Percentiles rank a stretch among this genome's conserved stretches.
phyloP scores from a whole-genome alignment of 2,113 vertebrate genomes.

The Gallinago jamesoni region DNA sequence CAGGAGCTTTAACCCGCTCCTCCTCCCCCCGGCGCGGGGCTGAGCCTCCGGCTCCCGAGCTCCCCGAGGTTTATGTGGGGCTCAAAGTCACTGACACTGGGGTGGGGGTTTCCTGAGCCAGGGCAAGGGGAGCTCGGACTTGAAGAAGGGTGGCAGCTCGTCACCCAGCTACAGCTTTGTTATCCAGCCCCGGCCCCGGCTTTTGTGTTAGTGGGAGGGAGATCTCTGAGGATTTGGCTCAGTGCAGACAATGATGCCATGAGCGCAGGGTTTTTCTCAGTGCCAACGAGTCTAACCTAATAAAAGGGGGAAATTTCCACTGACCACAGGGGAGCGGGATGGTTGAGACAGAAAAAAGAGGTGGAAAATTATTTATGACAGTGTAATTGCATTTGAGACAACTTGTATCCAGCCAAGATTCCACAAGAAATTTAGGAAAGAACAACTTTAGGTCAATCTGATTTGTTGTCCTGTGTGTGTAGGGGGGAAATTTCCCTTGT shows the following conservation, averaged over 20 bases:
- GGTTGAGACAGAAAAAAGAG: conserved; percentile 62
- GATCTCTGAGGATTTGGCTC: conserved; percentile 52
- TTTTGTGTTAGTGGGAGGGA: conserved; percentile 26
- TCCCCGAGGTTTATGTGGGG: rapidly evolving
- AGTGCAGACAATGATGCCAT: conserved; percentile 48
- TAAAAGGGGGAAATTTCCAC: conserved; percentile 70
- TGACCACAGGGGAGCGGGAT: conserved; percentile 55
- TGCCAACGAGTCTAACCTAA: conserved; percentile 59
- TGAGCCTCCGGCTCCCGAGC: neutral
- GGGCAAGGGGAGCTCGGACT: neutral
- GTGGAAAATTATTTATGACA: conserved; percentile 72
- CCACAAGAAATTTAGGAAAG: conserved; percentile 67
- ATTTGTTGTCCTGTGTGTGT: conserved; percentile 16
- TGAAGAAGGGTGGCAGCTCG: neutral
- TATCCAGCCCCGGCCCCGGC: neutral
- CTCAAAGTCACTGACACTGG: rapidly evolving
- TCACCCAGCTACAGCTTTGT: neutral
- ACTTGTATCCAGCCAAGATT: conserved; percentile 61
- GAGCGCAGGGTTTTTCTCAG: neutral
- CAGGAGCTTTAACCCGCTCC: rapidly evolving
- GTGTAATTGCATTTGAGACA: conserved; percentile 64
- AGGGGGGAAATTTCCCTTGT: conserved; percentile 34
- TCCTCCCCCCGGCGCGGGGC: rapidly evolving
- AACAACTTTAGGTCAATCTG: conserved; percentile 63
- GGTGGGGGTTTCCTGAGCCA: rapidly evolving